phyloP scores from a whole-genome alignment of 2,797 vertebrate species.

The Rachycentron canadum region DNA sequence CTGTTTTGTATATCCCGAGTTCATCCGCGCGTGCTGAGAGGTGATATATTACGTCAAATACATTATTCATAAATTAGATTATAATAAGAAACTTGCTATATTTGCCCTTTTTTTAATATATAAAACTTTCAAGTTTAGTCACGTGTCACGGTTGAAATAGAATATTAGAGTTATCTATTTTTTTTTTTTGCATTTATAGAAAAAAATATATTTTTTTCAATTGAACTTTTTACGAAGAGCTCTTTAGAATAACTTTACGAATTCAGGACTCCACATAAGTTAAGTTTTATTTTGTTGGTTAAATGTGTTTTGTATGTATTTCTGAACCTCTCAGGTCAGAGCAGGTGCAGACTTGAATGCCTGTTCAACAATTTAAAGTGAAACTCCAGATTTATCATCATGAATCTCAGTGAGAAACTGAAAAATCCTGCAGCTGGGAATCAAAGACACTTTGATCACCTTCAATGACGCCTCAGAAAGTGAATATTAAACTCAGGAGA shows the following conservation, averaged over 20 bases:
- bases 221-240: neutral
- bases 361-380: constrained; percentile 14
- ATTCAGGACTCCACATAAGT: neutral
- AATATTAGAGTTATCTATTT: neutral
- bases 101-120: neutral
- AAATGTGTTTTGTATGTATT: constrained; percentile 4
- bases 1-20: neutral
- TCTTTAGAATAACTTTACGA: neutral
- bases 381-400: constrained; percentile 44
- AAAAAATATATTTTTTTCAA: neutral
- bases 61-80: neutral
- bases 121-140: neutral
- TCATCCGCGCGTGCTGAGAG: constrained; percentile 11
- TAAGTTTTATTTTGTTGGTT: constrained; percentile 3
- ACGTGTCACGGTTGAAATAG: neutral
- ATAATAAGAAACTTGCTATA: neutral
- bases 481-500: constrained; percentile 44
- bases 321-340: constrained; percentile 13
- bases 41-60: neutral
- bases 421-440: constrained; percentile 20
- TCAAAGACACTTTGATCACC: constrained; percentile 21
- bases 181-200: neutral
- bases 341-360: constrained; percentile 58
- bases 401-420: constrained; percentile 16
- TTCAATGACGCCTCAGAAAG: constrained; percentile 19